Conservation (phyloP, 2,113 vertebrate genomes). For the Festucalex cinctus region DNA sequence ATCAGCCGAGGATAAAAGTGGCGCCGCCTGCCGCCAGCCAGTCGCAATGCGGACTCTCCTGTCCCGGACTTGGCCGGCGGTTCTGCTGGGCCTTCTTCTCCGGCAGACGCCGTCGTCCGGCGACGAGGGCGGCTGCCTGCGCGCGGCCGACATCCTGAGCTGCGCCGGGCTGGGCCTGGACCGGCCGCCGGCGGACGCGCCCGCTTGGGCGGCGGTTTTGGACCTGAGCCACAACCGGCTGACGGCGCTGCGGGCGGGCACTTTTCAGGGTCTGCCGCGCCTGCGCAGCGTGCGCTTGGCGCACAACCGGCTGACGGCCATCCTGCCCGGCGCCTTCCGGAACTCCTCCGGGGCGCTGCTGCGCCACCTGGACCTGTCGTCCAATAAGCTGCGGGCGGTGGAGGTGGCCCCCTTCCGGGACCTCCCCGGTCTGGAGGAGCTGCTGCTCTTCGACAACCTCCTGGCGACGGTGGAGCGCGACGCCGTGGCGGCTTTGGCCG, state of each 20-base stretch:
- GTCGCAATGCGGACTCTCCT: background rate
- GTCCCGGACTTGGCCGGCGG: background rate
- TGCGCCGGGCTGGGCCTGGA: conserved; percentile 77
- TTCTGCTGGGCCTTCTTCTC: background rate
- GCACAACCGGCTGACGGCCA: conserved; percentile 77
- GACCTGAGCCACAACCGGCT: conserved; percentile 90
- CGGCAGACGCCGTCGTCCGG: background rate
- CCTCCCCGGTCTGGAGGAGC: conserved; percentile 79
- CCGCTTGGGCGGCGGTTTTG: conserved; percentile 72
- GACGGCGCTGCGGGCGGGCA: conserved; percentile 59
- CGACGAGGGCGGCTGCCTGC: conserved; percentile 27
- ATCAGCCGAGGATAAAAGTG: no score
- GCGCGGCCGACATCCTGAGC: conserved; percentile 87
- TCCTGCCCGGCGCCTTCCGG: conserved; percentile 73
- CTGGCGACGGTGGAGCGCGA: conserved; percentile 77
- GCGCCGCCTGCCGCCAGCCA: background rate
- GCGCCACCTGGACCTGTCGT: conserved; percentile 89
- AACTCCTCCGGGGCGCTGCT: conserved; percentile 68
- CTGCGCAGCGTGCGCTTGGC: conserved; percentile 79
- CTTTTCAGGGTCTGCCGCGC: conserved; percentile 74
- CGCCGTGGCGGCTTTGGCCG: conserved; percentile 72
- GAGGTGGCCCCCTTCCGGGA: conserved; percentile 78
- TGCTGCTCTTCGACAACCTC: conserved; percentile 88
- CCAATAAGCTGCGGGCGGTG: conserved; percentile 77
- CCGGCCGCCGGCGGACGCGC: conserved; percentile 72